A percentile compares a stretch with the other conserved stretches of the same genome.
Conservation (phyloP, 2,797 vertebrate genomes). For the Toxotes lorentzi region DNA sequence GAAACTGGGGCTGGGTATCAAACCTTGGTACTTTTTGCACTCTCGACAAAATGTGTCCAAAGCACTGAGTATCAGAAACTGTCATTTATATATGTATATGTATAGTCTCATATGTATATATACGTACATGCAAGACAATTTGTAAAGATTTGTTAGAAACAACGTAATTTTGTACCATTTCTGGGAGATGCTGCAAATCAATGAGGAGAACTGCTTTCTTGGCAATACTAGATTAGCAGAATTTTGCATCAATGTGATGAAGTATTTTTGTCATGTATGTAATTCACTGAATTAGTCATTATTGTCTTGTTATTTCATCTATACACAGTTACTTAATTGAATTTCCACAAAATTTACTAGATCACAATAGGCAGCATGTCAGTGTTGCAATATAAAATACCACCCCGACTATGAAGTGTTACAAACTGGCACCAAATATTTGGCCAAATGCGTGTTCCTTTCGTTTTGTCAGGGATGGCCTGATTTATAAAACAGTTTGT, state of each 20-base stretch:
- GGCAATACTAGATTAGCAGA: conserved; percentile 33
- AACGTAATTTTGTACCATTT: neutral
- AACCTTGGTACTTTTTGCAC: neutral
- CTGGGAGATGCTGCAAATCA: conserved; percentile 12
- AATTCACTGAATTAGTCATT: conserved; percentile 66
- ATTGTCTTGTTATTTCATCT: conserved; percentile 9
- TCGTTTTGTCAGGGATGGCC: neutral
- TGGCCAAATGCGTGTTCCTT: neutral
- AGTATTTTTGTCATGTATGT: conserved; percentile 30
- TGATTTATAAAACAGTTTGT: conserved; percentile 5
- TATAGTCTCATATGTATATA: no score
- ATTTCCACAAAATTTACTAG: neutral
- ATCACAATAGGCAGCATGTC: conserved; percentile 7
- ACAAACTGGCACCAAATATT: conserved; percentile 17
- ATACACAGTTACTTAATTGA: neutral
- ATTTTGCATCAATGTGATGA: conserved; percentile 74
- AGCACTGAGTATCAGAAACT: neutral
- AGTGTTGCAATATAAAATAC: conserved; percentile 10
- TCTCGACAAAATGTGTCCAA: neutral
- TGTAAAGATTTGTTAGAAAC: neutral
- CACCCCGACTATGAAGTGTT: neutral
- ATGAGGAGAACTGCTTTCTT: conserved; percentile 14
- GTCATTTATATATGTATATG: neutral
- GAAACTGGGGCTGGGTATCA: conserved; percentile 57
- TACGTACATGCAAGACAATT: neutral